phyloP scores from a whole-genome alignment of 1,140 invertebrate genomes.

The Drosophila murphyi region DNA sequence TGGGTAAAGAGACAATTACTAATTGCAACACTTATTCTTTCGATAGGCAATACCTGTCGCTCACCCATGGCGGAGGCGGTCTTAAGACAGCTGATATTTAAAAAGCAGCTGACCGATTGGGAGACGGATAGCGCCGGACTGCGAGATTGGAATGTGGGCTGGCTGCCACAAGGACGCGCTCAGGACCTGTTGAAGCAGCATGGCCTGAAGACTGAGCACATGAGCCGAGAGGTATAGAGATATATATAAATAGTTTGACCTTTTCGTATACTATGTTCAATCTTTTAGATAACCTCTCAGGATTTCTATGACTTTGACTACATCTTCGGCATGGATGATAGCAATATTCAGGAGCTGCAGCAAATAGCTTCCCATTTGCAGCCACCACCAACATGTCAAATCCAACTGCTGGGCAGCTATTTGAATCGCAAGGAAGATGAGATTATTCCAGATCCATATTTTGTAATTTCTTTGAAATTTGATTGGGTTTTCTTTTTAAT shows the following conservation, averaged over 20 bases:
- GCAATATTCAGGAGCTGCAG: conserved; percentile 90
- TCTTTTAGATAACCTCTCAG: conserved; percentile 87
- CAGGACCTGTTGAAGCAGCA: conserved; percentile 87
- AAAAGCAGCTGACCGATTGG: conserved; percentile 89
- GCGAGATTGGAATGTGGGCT: conserved; percentile 92
- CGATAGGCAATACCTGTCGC: conserved; percentile 95
- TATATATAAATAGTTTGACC: background rate
- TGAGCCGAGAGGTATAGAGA: conserved; percentile 85
- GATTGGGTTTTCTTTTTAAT: background rate
- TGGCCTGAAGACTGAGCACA: conserved; percentile 87
- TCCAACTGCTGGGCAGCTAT: conserved; percentile 92
- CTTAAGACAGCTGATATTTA: conserved; percentile 89
- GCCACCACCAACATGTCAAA: conserved; percentile 86
- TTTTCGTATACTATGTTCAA: background rate
- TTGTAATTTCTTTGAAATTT: conserved; percentile 86
- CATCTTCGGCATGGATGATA: conserved; percentile 95
- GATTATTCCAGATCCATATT: conserved; percentile 95
- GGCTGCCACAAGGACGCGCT: conserved; percentile 90
- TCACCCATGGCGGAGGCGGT: conserved; percentile 97
- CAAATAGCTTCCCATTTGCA: conserved; percentile 85
- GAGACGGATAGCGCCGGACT: conserved; percentile 94
- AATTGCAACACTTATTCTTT: conserved; percentile 33
- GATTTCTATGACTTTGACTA: conserved; percentile 93
- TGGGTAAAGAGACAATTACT: too few relatives aligned
- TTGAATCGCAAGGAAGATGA: conserved; percentile 89